Evolutionary conservation across 2,113 vertebrate species (phyloP).

Genomic region (Aegithalos caudatus): DNA sequence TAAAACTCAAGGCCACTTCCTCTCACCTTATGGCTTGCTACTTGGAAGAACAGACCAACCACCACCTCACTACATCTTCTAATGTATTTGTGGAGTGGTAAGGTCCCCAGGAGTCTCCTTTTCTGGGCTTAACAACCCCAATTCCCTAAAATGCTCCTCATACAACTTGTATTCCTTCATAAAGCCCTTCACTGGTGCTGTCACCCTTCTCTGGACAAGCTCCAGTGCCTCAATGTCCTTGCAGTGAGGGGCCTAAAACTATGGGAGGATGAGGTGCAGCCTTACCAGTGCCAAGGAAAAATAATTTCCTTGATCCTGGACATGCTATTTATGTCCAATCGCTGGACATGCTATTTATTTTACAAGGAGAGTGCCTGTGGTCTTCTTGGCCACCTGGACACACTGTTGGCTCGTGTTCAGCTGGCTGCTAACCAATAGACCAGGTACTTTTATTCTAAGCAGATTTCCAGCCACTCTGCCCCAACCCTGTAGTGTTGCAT

Average conservation of each 20-base stretch:
- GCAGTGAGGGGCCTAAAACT: background rate
- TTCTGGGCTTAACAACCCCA: background rate
- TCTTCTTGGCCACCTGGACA: background rate
- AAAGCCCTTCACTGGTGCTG: rapidly evolving
- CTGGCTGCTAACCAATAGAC: background rate
- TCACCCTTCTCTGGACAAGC: background rate
- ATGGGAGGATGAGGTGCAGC: background rate
- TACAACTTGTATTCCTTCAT: background rate
- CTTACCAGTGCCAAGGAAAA: background rate
- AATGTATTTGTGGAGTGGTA: no score
- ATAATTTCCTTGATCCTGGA: background rate
- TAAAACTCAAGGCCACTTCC: background rate
- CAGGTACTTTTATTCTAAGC: background rate
- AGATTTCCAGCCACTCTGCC: background rate
- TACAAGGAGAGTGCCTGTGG: no score
- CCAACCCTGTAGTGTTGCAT: background rate
- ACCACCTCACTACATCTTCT: background rate
- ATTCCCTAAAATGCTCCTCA: background rate
- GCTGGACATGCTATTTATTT: background rate
- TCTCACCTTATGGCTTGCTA: background rate
- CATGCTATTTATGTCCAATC: background rate
- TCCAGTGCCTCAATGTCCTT: background rate
- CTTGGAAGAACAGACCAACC: background rate
- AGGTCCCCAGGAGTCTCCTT: background rate
- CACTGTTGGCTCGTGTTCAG: background rate